phyloP scores from a whole-genome alignment of 2,797 vertebrate species.

The Bucorvus abyssinicus region DNA sequence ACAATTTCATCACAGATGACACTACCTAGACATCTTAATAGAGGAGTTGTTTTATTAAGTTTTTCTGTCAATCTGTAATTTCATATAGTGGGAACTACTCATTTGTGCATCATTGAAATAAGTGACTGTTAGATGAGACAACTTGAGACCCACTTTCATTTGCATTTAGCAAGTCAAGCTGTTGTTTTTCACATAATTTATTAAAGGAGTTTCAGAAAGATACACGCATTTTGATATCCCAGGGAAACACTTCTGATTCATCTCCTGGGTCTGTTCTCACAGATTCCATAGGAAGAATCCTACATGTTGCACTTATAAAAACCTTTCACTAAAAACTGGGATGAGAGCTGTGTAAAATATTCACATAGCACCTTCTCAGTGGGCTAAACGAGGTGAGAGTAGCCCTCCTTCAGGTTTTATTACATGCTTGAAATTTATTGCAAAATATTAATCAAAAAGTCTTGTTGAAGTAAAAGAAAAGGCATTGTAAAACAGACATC shows the following conservation, averaged over 20 bases:
- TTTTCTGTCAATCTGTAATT: slow-evolving; percentile 38
- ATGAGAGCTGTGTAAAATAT: not conserved
- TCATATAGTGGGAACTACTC: slow-evolving; percentile 1
- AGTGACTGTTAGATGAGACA: slow-evolving; percentile 38
- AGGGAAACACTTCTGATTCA: slow-evolving; percentile 4
- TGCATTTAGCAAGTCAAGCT: slow-evolving; percentile 47
- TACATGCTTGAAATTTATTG: not conserved
- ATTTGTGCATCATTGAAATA: slow-evolving; percentile 42
- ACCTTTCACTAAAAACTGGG: not conserved
- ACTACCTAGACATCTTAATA: slow-evolving; percentile 7
- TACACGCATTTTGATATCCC: slow-evolving; percentile 4
- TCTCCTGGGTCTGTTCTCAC: not conserved
- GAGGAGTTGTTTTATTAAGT: slow-evolving; percentile 12
- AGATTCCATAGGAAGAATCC: not conserved
- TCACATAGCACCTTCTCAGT: not conserved
- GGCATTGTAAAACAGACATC: not conserved
- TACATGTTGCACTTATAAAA: not conserved
- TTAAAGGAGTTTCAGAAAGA: slow-evolving; percentile 31
- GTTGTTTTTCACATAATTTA: slow-evolving; percentile 41
- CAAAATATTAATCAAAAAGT: not conserved
- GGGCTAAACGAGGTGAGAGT: not conserved
- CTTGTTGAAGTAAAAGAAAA: not conserved
- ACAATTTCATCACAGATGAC: not conserved
- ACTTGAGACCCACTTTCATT: slow-evolving; percentile 52
- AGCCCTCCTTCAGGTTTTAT: not conserved